Evolutionary conservation across 2,888 invertebrate genomes (phyloP).

Genomic region (Aethes cnicana): DNA sequence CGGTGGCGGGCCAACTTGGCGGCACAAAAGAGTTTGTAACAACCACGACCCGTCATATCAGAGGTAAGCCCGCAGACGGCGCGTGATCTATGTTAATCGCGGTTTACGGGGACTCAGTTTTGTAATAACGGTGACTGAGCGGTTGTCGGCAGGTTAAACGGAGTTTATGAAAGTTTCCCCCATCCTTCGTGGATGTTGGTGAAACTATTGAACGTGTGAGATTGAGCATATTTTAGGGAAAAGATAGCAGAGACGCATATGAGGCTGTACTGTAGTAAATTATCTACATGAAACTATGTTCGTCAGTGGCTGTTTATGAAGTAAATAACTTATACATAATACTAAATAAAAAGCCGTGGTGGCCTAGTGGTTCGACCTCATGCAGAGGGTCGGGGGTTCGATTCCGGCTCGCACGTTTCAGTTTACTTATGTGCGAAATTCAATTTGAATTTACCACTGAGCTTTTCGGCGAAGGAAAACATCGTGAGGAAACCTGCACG

Average conservation of each 20-base stretch:
- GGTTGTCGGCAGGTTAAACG: conserved; percentile 48
- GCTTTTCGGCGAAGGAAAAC: too few species aligned
- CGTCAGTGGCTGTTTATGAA: too few species aligned
- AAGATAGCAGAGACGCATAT: conserved; percentile 7
- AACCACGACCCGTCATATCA: conserved; percentile 50
- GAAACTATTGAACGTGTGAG: conserved; percentile 27
- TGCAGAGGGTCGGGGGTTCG: too few species aligned
- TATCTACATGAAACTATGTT: too few species aligned
- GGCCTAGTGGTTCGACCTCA: too few species aligned
- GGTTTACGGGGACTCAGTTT: conserved; percentile 59
- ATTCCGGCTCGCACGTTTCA: too few species aligned
- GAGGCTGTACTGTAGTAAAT: too few species aligned
- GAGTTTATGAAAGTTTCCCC: conserved; percentile 49
- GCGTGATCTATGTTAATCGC: conserved; percentile 63
- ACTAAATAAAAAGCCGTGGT: too few species aligned
- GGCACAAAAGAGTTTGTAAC: conserved; percentile 53
- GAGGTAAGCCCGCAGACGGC: conserved; percentile 48
- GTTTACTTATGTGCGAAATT: too few species aligned
- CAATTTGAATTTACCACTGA: too few species aligned
- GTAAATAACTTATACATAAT: too few species aligned
- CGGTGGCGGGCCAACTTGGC: conserved; percentile 41
- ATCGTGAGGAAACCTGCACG: too few species aligned
- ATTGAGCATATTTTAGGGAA: conserved; percentile 13
- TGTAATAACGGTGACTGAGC: conserved; percentile 59
- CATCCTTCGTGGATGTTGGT: conserved; percentile 19